phyloP scores from a whole-genome alignment of 2,113 vertebrate species.

The Oreotrochilus melanogaster region DNA sequence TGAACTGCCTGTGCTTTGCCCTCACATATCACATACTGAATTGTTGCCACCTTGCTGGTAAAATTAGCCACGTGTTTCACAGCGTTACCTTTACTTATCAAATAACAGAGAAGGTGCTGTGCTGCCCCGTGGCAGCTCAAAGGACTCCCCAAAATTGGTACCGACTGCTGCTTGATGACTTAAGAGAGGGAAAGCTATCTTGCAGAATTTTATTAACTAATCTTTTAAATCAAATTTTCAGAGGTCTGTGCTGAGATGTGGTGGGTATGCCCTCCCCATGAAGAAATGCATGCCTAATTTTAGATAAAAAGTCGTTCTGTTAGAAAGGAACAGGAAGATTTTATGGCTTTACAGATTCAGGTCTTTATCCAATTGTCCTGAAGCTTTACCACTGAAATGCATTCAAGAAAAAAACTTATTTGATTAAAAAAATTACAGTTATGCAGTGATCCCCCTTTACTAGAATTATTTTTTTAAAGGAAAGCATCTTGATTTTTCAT shows the following conservation, averaged over 20 bases:
- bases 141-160: neutral
- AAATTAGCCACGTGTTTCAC: conserved; percentile 59
- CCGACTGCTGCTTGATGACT: neutral
- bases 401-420: neutral
- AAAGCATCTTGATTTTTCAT: neutral
- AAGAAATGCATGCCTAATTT: neutral
- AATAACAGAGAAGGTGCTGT: conserved; percentile 40
- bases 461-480: neutral
- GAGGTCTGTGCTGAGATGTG: neutral
- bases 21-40: conserved; percentile 48
- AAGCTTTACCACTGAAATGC: neutral
- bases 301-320: neutral
- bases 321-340: neutral
- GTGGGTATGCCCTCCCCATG: fast-evolving
- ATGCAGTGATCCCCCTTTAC: neutral
- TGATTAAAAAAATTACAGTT: neutral
- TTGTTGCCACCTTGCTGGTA: conserved; percentile 68
- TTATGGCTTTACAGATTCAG: neutral
- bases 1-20: conserved; percentile 56
- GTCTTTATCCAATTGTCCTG: neutral
- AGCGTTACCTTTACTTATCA: neutral
- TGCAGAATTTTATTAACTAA: neutral
- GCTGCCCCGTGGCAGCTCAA: neutral
- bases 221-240: neutral
- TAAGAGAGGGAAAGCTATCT: neutral